Evolutionary conservation across 2,113 vertebrate species (phyloP).

Genomic region (Lasiurus borealis): DNA sequence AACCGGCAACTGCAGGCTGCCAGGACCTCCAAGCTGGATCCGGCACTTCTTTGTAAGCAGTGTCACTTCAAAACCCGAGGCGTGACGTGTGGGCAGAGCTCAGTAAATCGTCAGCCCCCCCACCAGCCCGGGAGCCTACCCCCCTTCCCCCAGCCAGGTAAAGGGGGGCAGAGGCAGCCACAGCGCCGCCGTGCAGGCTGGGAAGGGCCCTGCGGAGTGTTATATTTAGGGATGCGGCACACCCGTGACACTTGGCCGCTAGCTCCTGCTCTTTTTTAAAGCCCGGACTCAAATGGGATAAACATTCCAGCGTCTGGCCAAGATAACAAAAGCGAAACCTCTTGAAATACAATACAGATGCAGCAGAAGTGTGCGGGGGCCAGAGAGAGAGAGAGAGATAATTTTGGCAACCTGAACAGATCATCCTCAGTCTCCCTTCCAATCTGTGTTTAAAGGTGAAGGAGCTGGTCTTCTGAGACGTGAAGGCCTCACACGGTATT

Average conservation of each 20-base stretch:
- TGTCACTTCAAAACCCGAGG: neutral
- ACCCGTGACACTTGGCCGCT: conserved; percentile 58
- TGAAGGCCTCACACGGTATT: neutral
- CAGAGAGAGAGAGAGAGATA: neutral
- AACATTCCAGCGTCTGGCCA: conserved; percentile 71
- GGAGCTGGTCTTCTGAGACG: neutral
- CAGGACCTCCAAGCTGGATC: neutral
- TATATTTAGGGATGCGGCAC: conserved; percentile 65
- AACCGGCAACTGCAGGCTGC: neutral
- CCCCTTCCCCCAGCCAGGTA: neutral
- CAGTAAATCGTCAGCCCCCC: neutral
- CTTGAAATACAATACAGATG: conserved; percentile 66
- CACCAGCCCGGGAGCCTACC: neutral
- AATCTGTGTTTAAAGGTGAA: neutral
- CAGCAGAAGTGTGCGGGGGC: neutral
- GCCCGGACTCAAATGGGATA: conserved; percentile 59
- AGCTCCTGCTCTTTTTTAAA: conserved; percentile 65
- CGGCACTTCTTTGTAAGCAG: neutral
- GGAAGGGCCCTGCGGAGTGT: neutral
- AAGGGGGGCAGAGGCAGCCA: neutral
- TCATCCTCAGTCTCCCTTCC: neutral
- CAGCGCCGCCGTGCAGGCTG: neutral
- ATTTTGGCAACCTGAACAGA: conserved; percentile 37
- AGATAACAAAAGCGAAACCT: conserved; percentile 70
- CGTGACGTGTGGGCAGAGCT: neutral